Evolutionary conservation across 2,888 invertebrate species (phyloP).

Genomic region (Folsomia manolachei): DNA sequence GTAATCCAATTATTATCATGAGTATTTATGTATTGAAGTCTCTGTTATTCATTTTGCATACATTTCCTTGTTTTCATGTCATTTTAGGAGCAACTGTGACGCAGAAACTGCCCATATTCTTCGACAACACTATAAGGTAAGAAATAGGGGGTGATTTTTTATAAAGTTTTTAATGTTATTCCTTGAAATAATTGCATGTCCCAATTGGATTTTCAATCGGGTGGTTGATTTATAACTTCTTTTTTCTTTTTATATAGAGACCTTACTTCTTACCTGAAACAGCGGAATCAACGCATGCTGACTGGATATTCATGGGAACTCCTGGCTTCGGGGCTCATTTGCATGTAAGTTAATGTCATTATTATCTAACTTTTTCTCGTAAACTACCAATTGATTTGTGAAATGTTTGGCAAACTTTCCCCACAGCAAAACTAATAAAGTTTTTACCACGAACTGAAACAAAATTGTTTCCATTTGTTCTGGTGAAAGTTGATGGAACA

Average conservation of each 20-base stretch:
- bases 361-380: too few species aligned
- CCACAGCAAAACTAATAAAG: not conserved
- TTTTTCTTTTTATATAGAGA: too few species aligned
- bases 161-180: not conserved
- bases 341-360: conserved; percentile 68
- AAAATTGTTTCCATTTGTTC: too few species aligned
- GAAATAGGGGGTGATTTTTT: too few species aligned
- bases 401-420: not conserved
- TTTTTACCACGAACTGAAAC: too few species aligned
- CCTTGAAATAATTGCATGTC: not conserved
- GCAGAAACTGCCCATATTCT: conserved; percentile 73
- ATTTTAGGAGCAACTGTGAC: conserved; percentile 87
- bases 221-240: too few species aligned
- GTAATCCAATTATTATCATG: too few species aligned
- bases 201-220: not conserved
- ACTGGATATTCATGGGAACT: conserved; percentile 78
- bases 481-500: too few species aligned
- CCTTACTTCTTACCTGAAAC: conserved; percentile 86
- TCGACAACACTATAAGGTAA: conserved; percentile 67
- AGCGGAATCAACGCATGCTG: conserved; percentile 80
- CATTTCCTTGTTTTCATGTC: too few species aligned
- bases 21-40: too few species aligned
- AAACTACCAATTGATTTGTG: too few species aligned
- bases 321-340: conserved; percentile 91
- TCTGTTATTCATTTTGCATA: too few species aligned